These are phyloP conservation scores for Opisthocomus hoazin DNA, from an alignment of 2,113 vertebrate genomes.

Conservation along the genomic window DNA sequence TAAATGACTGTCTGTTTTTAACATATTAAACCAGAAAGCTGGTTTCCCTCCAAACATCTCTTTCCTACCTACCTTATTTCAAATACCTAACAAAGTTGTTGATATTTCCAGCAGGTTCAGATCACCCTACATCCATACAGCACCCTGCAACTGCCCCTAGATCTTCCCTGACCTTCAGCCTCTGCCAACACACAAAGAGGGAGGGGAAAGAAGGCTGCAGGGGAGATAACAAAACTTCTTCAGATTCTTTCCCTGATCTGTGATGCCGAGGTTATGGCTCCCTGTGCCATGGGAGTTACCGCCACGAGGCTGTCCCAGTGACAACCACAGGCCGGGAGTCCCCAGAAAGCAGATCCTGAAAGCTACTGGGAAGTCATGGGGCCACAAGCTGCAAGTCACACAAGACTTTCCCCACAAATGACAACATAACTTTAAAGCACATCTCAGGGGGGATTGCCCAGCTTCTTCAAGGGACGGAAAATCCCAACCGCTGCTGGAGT, in stretches of 20 bases:
- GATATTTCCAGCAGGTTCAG: neutral
- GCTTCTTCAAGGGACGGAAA: neutral
- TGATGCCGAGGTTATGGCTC: neutral
- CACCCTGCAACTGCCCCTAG: neutral
- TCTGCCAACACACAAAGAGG: neutral
- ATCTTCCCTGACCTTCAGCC: neutral
- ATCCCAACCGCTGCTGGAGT: neutral
- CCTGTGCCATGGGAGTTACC: neutral
- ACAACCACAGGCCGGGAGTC: neutral
- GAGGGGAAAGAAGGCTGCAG: neutral
- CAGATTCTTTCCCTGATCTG: neutral
- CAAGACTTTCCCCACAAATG: neutral
- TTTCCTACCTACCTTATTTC: neutral
- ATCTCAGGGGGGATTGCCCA: neutral
- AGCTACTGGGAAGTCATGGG: neutral
- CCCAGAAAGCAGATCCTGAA: neutral
- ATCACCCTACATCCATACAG: neutral
- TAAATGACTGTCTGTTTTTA: neutral
- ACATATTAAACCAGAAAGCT: neutral
- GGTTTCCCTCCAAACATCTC: neutral
- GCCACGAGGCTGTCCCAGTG: neutral
- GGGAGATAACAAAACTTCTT: neutral
- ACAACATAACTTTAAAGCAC: neutral
- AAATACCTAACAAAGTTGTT: neutral
- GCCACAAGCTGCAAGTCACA: neutral